These are phyloP conservation scores for Gasterosteus aculeatus DNA, from an alignment of 2,113 vertebrate species.

Conservation along the genomic window DNA sequence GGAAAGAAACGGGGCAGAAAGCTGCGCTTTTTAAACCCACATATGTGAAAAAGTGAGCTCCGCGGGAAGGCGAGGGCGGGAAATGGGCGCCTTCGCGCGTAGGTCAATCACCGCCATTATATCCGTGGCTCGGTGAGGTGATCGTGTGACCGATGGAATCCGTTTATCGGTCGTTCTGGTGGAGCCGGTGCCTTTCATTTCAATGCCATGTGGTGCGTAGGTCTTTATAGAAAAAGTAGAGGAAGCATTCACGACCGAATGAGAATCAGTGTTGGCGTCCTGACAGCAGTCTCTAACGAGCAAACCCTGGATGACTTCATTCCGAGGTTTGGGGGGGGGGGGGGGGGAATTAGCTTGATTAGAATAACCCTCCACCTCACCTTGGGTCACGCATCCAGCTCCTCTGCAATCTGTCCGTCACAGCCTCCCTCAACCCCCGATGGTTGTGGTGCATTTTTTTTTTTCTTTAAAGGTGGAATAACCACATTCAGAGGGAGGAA, in stretches of 20 bases:
- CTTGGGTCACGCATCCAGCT: constrained; percentile 60
- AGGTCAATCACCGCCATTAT: constrained; percentile 55
- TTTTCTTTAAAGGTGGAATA: constrained; percentile 46
- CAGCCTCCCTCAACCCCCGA: constrained; percentile 44
- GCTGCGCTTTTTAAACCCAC: constrained; percentile 43
- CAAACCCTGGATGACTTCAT: constrained; percentile 78
- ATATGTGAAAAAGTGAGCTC: constrained; percentile 55
- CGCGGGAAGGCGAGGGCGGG: constrained; percentile 52
- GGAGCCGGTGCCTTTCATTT: constrained; percentile 20
- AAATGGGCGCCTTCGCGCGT: constrained; percentile 48
- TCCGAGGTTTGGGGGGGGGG: constrained; percentile 68
- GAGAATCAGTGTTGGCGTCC: constrained; percentile 69
- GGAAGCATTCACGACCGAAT: constrained; percentile 61
- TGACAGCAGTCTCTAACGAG: constrained; percentile 75
- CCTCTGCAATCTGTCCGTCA: constrained; percentile 57
- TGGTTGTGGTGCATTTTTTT: constrained; percentile 47
- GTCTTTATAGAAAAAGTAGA: constrained; percentile 42
- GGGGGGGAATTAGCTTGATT: constrained; percentile 80
- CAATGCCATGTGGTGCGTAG: constrained; percentile 10
- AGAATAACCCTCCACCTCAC: constrained; percentile 72
- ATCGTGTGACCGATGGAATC: constrained; percentile 58
- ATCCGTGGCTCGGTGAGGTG: constrained; percentile 44
- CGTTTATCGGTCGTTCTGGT: constrained; percentile 61
- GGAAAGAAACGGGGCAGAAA: constrained; percentile 62
- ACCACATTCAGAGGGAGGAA: constrained; percentile 39